These are phyloP conservation scores for Spilogale gracilis DNA, from an alignment of 2,113 vertebrate species.

Conservation along the genomic window DNA sequence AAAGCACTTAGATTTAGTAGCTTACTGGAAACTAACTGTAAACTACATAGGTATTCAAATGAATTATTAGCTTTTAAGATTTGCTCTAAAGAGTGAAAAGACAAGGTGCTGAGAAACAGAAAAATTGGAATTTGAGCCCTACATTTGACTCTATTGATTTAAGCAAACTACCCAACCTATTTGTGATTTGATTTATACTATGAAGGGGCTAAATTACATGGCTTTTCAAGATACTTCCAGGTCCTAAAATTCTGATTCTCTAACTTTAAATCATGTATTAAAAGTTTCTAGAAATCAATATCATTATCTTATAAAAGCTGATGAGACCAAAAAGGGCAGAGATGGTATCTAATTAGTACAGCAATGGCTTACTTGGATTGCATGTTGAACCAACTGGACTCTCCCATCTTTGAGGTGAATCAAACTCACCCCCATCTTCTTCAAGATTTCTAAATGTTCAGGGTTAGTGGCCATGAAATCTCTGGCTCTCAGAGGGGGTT, in stretches of 20 bases:
- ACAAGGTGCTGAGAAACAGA: conserved; percentile 56
- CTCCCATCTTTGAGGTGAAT: conserved; percentile 98
- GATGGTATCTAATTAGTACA: conserved; percentile 48
- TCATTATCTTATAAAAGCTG: conserved; percentile 26
- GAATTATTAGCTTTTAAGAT: conserved; percentile 28
- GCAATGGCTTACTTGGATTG: conserved; percentile 93
- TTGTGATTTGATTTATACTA: background rate
- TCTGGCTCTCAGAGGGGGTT: conserved; percentile 95
- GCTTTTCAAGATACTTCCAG: conserved; percentile 48
- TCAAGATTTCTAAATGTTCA: conserved; percentile 97
- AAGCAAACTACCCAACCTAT: background rate
- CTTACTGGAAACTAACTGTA: conserved; percentile 40
- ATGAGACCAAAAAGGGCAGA: background rate
- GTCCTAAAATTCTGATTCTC: conserved; percentile 38
- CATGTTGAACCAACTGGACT: conserved; percentile 98
- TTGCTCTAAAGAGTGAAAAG: conserved; percentile 40
- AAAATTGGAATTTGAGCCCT: background rate
- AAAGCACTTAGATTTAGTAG: conserved; percentile 41
- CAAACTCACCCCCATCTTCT: conserved; percentile 98
- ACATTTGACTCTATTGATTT: background rate
- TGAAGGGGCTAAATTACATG: background rate
- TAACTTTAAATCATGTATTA: background rate
- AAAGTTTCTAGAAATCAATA: background rate
- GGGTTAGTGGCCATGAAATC: conserved; percentile 99
- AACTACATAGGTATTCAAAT: conserved; percentile 28